Percentiles rank a stretch among this genome's conserved stretches.
Conservation (phyloP, 1,140 invertebrate species). For the Philaenus spumarius region DNA sequence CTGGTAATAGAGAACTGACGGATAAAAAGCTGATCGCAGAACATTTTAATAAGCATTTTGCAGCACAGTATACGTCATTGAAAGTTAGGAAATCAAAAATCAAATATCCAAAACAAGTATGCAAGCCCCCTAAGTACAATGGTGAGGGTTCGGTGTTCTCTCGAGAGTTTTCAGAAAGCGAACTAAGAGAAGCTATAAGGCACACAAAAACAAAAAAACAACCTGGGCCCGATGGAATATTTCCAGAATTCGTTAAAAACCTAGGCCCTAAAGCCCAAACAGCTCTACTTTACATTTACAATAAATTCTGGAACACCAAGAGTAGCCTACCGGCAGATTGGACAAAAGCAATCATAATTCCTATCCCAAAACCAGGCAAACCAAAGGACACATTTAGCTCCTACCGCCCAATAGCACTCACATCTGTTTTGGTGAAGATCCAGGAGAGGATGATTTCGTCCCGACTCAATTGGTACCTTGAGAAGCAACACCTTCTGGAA, state of each 20-base stretch:
- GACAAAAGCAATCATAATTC: neutral
- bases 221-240: neutral
- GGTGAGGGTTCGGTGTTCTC: neutral
- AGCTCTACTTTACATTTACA: neutral
- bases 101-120: neutral
- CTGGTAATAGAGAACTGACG: neutral
- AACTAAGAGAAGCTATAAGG: neutral
- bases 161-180: neutral
- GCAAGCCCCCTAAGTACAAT: neutral
- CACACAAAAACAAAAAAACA: neutral
- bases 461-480: neutral
- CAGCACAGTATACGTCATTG: neutral
- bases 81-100: neutral
- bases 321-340: neutral
- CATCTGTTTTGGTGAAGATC: neutral
- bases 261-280: neutral
- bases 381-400: neutral
- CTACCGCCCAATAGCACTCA: neutral
- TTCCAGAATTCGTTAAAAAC: neutral
- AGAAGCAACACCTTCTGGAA: neutral
- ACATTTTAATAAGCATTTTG: neutral
- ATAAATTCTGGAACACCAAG: neutral
- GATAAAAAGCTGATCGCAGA: neutral
- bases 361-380: neutral
- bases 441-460: neutral